Evolutionary conservation across 2,113 vertebrate species (phyloP), one percentile per base, ranked within the genome.

Genomic region (Hystrix cristata): DNA sequence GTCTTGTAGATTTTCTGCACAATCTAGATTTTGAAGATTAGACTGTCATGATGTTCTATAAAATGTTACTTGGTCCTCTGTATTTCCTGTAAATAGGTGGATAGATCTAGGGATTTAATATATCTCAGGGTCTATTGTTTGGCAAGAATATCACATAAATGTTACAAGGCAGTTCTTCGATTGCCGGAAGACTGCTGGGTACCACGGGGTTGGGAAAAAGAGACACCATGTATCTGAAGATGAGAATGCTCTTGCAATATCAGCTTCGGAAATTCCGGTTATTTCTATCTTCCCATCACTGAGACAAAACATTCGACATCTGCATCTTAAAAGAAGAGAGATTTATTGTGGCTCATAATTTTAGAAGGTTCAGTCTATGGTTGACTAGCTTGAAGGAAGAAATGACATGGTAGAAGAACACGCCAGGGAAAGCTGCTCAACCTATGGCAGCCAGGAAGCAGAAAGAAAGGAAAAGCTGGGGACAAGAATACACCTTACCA

Each of bases 21-120:
- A 59, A 15, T 86, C 38, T 93, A 91, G 10, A 81, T 59, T 94
- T 86, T 90, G 38, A 81, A 95, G 53, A 71, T 55, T 59, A 48
- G 18, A 88, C 76, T 89, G 60, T 86, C 8, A 91, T 65, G 21
- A 81, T 86, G 15, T 48, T 57, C 25, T 95, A 38, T 62, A 72
- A 94, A 86, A 51, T 96, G 90, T 92, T 67, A 65, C 10, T 86
- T 72, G 59, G 10, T 65, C 12, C 27, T 62, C 51, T 79, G 76
- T 18, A 79, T 89, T 91, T 95, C 10, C 21, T 89, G 3, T 93
- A 82, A 86, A 67, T 65, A 79, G 15, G 18, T 74, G 19, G 25
- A 46, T 87, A 46, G 31, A 95, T 53, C 10, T 62, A 29, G 31
- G 88, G 13, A 14, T 25, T 84, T 67, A n/a, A 53, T 79, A 16